These are phyloP conservation scores for Riparia riparia DNA, from an alignment of 2,113 vertebrate genomes.

Conservation along the genomic window DNA sequence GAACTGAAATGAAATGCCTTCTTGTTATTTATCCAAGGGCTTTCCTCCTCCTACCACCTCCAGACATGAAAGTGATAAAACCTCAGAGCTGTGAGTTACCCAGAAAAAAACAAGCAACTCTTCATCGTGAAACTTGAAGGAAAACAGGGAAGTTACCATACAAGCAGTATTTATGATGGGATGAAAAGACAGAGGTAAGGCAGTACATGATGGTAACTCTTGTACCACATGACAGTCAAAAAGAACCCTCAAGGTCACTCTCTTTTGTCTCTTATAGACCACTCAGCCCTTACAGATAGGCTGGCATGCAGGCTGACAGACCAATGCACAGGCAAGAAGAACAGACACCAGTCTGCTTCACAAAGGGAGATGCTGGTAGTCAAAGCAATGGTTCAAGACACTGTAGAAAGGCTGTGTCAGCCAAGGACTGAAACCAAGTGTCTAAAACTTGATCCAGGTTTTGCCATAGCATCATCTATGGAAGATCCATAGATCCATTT, in stretches of 20 bases:
- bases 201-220: neutral
- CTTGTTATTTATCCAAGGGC: neutral
- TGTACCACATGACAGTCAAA: neutral
- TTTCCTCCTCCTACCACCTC: conserved; percentile 38
- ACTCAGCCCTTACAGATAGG: neutral
- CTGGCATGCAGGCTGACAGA: neutral
- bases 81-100: neutral
- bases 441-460: neutral
- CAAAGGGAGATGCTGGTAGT: neutral
- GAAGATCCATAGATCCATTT: neutral
- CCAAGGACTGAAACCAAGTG: neutral
- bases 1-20: conserved; percentile 11
- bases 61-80: conserved; percentile 13
- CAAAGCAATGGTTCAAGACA: neutral
- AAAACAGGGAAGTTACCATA: conserved; percentile 8
- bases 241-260: neutral
- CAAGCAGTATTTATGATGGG: neutral
- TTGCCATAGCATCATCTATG: neutral
- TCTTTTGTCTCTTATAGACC: neutral
- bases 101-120: conserved; percentile 8
- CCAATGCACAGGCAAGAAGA: neutral
- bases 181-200: neutral
- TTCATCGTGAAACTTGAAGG: neutral
- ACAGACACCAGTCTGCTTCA: neutral
- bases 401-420: neutral